phyloP scores from a whole-genome alignment of 2,888 invertebrate species.

The Ophion costatus region DNA sequence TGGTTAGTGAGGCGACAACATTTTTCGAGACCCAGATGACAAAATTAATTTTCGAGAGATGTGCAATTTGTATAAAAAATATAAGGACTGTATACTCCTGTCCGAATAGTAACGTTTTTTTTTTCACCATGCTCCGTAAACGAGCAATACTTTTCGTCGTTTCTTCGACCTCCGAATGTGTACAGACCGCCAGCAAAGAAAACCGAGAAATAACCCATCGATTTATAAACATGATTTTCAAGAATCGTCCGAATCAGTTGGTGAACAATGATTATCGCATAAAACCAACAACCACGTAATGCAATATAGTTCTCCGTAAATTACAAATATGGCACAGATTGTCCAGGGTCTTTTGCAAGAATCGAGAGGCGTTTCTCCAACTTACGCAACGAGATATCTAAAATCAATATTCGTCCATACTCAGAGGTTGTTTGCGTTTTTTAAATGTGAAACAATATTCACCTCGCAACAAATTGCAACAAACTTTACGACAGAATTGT shows the following conservation, averaged over 20 bases:
- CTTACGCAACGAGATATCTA: neutral
- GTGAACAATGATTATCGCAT: neutral
- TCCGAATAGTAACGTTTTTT: neutral
- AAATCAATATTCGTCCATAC: neutral
- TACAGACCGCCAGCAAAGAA: neutral
- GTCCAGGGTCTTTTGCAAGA: neutral
- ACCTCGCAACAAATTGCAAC: neutral
- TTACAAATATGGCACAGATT: neutral
- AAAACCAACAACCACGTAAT: neutral
- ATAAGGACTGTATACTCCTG: neutral
- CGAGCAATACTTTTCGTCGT: neutral
- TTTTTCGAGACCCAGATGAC: neutral
- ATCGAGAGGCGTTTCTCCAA: neutral
- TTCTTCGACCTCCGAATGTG: neutral
- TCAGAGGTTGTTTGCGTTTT: neutral
- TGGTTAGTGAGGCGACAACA: neutral
- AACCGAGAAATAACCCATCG: neutral
- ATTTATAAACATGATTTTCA: neutral
- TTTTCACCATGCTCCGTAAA: neutral
- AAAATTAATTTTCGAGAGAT: neutral
- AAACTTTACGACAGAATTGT: neutral
- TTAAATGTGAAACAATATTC: neutral
- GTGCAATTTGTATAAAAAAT: neutral
- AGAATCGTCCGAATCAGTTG: neutral
- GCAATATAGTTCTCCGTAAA: neutral